Percentiles rank a stretch among this genome's conserved stretches.
These are phyloP conservation scores for Bubo blakistoni DNA, from an alignment of 2,113 vertebrate genomes.

Conservation along the genomic window DNA sequence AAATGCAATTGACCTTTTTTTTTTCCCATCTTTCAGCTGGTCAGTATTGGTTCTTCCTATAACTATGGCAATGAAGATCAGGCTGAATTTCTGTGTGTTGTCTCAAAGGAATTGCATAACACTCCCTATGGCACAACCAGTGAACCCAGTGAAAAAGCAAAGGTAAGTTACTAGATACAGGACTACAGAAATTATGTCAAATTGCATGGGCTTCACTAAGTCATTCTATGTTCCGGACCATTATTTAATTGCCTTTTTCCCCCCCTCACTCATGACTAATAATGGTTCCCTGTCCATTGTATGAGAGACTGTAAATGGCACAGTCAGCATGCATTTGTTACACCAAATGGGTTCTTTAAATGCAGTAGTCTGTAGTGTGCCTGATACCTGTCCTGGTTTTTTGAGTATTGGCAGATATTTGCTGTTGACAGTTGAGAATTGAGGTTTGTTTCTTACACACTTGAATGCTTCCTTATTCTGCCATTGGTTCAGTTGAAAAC, in stretches of 20 bases:
- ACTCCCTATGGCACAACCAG: slow-evolving; percentile 88
- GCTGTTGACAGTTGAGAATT: neutral
- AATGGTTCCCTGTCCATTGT: neutral
- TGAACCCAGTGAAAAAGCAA: slow-evolving; percentile 97
- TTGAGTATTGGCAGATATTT: neutral
- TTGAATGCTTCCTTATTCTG: neutral
- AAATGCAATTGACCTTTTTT: neutral
- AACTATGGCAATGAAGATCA: slow-evolving; percentile 99
- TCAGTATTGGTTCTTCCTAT: slow-evolving; percentile 98
- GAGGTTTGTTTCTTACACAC: neutral
- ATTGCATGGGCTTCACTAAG: neutral
- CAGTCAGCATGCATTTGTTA: neutral
- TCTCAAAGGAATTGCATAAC: slow-evolving; percentile 98
- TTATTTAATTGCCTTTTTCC: neutral
- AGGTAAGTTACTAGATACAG: slow-evolving; percentile 74
- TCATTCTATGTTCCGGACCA: neutral
- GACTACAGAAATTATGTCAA: neutral
- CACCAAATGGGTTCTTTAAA: neutral
- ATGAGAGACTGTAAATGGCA: neutral
- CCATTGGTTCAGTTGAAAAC: neutral
- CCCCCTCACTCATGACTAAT: neutral
- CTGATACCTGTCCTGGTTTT: neutral
- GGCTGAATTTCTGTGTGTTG: slow-evolving; percentile 97
- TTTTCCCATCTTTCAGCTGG: slow-evolving; percentile 75
- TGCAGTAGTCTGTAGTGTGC: neutral